Evolutionary conservation across 2,888 invertebrate genomes (phyloP).

Genomic region (Auanema sp.): DNA sequence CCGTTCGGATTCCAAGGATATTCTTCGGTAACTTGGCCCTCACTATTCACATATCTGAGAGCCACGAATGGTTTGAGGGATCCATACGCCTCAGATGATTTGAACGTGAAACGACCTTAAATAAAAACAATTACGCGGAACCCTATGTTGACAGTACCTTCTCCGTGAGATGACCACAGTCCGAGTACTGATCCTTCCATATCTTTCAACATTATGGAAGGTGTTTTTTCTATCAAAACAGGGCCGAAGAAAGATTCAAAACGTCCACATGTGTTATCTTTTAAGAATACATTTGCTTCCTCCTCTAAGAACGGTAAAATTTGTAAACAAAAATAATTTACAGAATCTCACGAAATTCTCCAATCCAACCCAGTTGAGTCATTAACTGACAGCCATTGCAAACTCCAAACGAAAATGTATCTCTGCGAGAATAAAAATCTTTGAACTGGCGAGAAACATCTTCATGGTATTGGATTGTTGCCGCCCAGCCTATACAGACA

Average conservation of each 20-base stretch:
- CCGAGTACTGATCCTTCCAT: slow-evolving; percentile 88
- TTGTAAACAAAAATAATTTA: slow-evolving; percentile 5
- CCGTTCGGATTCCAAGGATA: slow-evolving; percentile 91
- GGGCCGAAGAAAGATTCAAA: slow-evolving; percentile 82
- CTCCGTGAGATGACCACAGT: slow-evolving; percentile 94
- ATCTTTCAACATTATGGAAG: slow-evolving; percentile 79
- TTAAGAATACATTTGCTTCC: slow-evolving; percentile 68
- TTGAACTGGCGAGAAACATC: slow-evolving; percentile 78
- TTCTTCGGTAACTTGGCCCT: slow-evolving; percentile 72
- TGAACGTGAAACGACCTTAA: slow-evolving; percentile 68
- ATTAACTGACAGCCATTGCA: slow-evolving; percentile 98
- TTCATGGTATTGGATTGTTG: slow-evolving; percentile 81
- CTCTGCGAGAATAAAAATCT: slow-evolving; percentile 73
- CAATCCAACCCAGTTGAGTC: slow-evolving; percentile 87
- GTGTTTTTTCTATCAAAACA: slow-evolving; percentile 66
- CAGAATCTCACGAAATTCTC: slow-evolving; percentile 30
- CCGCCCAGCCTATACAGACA: slow-evolving; percentile 81
- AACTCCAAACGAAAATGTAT: slow-evolving; percentile 94
- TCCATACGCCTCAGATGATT: slow-evolving; percentile 4
- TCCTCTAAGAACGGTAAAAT: slow-evolving; percentile 19
- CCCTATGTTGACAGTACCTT: slow-evolving; percentile 72
- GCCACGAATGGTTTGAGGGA: slow-evolving; percentile 71
- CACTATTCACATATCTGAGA: slow-evolving; percentile 82
- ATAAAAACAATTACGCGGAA: slow-evolving; percentile 3
- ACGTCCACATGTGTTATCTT: slow-evolving; percentile 85